These are phyloP conservation scores for Temnothorax nylanderi DNA, from an alignment of 1,140 invertebrate species.

Conservation along the genomic window DNA sequence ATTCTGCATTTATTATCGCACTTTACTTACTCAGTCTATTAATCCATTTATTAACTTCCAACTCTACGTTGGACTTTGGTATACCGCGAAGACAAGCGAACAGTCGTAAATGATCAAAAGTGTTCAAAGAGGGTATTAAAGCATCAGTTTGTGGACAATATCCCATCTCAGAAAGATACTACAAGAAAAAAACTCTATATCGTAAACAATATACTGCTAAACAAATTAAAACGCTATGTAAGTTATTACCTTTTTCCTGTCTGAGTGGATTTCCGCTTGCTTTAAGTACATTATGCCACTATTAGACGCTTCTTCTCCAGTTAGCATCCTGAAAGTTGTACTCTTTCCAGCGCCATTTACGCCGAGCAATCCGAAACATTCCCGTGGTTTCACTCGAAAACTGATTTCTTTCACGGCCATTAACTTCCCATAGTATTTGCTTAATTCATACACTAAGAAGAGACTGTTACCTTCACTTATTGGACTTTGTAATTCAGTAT, in stretches of 20 bases:
- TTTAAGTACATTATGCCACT: constrained; percentile 86
- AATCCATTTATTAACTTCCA: constrained; percentile 85
- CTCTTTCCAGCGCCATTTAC: constrained; percentile 95
- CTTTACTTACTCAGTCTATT: constrained; percentile 82
- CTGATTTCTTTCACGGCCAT: constrained; percentile 91
- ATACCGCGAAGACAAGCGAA: constrained; percentile 90
- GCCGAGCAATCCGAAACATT: constrained; percentile 97
- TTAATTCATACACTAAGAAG: constrained; percentile 85
- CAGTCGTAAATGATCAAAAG: constrained; percentile 89
- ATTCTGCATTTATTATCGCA: not conserved
- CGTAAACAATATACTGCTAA: not conserved
- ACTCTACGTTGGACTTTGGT: constrained; percentile 84
- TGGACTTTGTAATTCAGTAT: constrained; percentile 2
- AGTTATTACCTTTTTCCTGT: constrained; percentile 84
- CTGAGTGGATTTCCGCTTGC: constrained; percentile 79
- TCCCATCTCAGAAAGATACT: constrained; percentile 87
- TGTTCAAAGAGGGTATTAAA: constrained; percentile 89
- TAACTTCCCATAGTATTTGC: constrained; percentile 90
- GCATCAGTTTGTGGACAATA: constrained; percentile 92
- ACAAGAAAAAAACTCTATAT: constrained; percentile 45
- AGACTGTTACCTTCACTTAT: constrained; percentile 69
- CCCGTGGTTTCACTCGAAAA: constrained; percentile 87
- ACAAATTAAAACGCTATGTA: constrained; percentile 5
- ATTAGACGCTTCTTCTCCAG: constrained; percentile 90
- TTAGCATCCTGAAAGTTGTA: constrained; percentile 95